These are phyloP conservation scores for Drosophila bocqueti DNA, from an alignment of 1,140 invertebrate species.

Conservation along the genomic window DNA sequence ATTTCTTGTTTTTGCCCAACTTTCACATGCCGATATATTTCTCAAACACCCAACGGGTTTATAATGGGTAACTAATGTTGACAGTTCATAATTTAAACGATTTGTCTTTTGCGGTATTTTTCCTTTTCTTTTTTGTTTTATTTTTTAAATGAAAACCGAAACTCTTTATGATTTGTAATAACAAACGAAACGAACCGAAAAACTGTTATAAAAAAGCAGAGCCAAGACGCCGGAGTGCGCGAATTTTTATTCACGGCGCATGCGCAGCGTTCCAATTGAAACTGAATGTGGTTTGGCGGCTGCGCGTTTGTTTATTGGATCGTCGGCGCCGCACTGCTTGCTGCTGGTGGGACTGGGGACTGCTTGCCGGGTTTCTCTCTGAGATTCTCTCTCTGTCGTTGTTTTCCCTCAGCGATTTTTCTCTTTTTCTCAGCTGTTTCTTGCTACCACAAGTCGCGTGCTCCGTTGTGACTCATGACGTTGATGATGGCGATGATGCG, in stretches of 20 bases:
- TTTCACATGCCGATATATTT: conserved; percentile 59
- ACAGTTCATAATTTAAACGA: conserved; percentile 45
- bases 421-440: conserved; percentile 33
- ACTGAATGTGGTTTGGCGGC: conserved; percentile 58
- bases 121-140: conserved; percentile 7
- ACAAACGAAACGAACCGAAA: conserved; percentile 55
- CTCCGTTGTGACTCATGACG: conserved; percentile 39
- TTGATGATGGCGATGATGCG: background rate
- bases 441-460: conserved; percentile 56
- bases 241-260: conserved; percentile 50
- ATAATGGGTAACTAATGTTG: conserved; percentile 42
- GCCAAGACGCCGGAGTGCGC: conserved; percentile 32
- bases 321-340: conserved; percentile 40
- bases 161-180: conserved; percentile 34
- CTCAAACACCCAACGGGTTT: conserved; percentile 33
- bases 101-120: conserved; percentile 25
- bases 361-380: conserved; percentile 52
- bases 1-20: conserved; percentile 35
- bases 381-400: background rate
- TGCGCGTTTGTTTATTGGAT: conserved; percentile 76
- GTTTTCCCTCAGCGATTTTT: background rate
- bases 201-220: conserved; percentile 19
- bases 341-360: conserved; percentile 30
- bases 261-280: conserved; percentile 79
- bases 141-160: conserved; percentile 19